Conservation (phyloP, 2,888 invertebrate species). For the Philopedon plagiatum region DNA sequence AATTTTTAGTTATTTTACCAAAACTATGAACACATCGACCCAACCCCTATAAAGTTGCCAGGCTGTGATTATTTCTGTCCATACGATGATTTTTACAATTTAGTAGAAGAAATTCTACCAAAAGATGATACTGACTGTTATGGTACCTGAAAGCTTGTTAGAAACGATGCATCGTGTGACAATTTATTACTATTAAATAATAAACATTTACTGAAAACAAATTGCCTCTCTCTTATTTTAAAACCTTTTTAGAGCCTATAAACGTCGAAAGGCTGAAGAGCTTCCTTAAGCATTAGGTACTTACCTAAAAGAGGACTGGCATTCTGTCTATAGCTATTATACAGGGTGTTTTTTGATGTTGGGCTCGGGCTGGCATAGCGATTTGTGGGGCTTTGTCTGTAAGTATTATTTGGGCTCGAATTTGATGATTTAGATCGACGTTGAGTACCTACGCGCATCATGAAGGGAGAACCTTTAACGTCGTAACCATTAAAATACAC, state of each 20-base stretch:
- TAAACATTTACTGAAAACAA: no score
- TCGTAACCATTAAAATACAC: conserved; percentile 93
- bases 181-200: no score
- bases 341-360: conserved; percentile 60
- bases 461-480: conserved; percentile 89
- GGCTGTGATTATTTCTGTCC: conserved; percentile 24
- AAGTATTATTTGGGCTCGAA: conserved; percentile 66
- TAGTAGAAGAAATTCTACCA: conserved; percentile 11
- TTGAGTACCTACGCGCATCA: conserved; percentile 86
- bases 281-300: no score
- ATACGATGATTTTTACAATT: conserved; percentile 15
- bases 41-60: conserved; percentile 5
- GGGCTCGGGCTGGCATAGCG: conserved; percentile 62
- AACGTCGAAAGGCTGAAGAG: no score
- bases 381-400: conserved; percentile 65
- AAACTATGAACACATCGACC: not conserved
- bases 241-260: no score
- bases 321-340: conserved; percentile 60
- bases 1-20: not conserved
- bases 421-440: conserved; percentile 74
- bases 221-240: no score
- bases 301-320: conserved; percentile 58
- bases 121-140: conserved; percentile 12
- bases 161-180: not conserved
- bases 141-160: conserved; percentile 50